Conservation (phyloP, 2,797 vertebrate species). For the Tolypeutes matacus region DNA sequence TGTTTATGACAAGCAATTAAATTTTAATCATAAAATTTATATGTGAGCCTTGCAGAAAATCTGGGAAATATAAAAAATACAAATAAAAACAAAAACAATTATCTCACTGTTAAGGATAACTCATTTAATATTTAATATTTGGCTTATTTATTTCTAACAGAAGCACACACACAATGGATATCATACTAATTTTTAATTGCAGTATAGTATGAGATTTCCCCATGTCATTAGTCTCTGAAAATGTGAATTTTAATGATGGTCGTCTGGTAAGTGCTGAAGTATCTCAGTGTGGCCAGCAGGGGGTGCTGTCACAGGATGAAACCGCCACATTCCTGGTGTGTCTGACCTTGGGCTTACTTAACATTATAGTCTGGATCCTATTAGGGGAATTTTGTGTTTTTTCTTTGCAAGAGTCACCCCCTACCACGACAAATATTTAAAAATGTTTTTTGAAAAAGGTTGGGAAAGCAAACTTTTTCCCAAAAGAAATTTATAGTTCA, state of each 20-base stretch:
- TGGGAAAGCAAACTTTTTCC: slow-evolving; percentile 89
- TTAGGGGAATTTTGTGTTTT: slow-evolving; percentile 88
- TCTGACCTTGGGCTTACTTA: slow-evolving; percentile 88
- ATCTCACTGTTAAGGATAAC: neutral
- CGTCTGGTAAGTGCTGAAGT: slow-evolving; percentile 75
- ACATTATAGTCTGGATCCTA: slow-evolving; percentile 88
- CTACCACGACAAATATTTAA: slow-evolving; percentile 89
- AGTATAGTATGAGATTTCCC: neutral
- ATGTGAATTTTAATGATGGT: slow-evolving; percentile 52
- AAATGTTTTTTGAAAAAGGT: slow-evolving; percentile 84
- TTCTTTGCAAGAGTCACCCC: slow-evolving; percentile 88
- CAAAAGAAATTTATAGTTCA: slow-evolving; percentile 91
- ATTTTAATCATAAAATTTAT: neutral
- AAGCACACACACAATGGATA: neutral
- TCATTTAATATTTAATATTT: slow-evolving; percentile 37
- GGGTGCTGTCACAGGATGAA: slow-evolving; percentile 85
- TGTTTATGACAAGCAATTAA: neutral
- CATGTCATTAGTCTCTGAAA: slow-evolving; percentile 28
- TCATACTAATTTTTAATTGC: slow-evolving; percentile 29
- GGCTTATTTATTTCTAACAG: neutral
- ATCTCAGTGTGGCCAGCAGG: slow-evolving; percentile 85
- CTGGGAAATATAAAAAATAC: neutral
- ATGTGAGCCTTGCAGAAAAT: neutral
- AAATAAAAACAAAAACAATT: neutral
- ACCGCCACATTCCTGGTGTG: slow-evolving; percentile 86